Evolutionary conservation across 1,140 invertebrate species (phyloP).

Genomic region (Drosophila arawakana): DNA sequence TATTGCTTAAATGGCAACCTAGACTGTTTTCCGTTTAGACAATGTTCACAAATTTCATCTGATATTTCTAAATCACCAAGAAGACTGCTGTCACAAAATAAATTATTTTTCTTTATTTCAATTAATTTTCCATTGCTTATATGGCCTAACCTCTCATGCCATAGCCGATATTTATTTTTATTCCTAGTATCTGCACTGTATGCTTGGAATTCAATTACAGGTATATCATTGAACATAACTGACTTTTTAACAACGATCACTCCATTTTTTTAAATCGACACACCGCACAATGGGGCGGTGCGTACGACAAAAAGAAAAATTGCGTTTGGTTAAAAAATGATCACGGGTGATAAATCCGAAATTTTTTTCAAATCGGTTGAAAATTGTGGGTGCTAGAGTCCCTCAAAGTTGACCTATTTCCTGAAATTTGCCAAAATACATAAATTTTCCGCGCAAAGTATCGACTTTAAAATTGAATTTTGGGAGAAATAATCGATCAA

Average conservation of each 20-base stretch:
- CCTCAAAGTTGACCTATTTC: too few relatives aligned
- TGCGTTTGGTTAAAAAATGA: too few relatives aligned
- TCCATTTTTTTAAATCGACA: constrained; percentile 1
- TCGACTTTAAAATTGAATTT: too few relatives aligned
- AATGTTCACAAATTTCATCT: constrained; percentile 3
- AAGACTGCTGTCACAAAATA: neutral
- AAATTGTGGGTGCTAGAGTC: too few relatives aligned
- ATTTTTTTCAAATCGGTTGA: too few relatives aligned
- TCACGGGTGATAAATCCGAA: too few relatives aligned
- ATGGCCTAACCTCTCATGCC: constrained; percentile 12
- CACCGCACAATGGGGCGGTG: too few relatives aligned
- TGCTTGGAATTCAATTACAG: constrained; percentile 6
- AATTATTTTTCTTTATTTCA: constrained; percentile 16
- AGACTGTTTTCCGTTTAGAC: constrained; percentile 6
- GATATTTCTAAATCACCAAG: neutral
- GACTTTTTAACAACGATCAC: neutral
- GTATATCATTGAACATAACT: neutral
- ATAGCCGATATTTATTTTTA: constrained; percentile 35
- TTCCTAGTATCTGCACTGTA: constrained; percentile 6
- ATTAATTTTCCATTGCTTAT: constrained; percentile 9
- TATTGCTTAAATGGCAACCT: too few relatives aligned
- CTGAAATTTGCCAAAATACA: too few relatives aligned
- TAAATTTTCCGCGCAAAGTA: too few relatives aligned
- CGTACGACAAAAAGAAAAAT: too few relatives aligned
- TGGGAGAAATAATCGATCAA: too few relatives aligned